These are phyloP conservation scores for Dicycla oo DNA, from an alignment of 2,888 invertebrate species.

Conservation along the genomic window DNA sequence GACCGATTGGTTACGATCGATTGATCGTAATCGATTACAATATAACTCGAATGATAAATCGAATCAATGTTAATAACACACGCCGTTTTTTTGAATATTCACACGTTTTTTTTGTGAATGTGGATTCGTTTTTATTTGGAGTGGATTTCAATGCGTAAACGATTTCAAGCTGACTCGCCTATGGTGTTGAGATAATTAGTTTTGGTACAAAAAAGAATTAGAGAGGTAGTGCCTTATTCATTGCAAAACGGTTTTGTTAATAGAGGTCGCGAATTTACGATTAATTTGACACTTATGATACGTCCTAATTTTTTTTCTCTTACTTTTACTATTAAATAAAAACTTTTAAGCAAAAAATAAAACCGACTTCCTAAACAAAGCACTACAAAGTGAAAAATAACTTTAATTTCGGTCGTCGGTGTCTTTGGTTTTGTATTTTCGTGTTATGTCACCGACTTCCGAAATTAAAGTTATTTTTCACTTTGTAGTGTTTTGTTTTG, in stretches of 20 bases:
- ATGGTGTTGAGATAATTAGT: conserved; percentile 12
- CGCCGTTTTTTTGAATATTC: conserved; percentile 52
- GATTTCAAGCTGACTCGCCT: conserved; percentile 10
- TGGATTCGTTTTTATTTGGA: conserved; percentile 31
- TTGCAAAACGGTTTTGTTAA: conserved; percentile 14
- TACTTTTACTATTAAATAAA: too few relatives aligned
- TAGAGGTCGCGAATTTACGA: conserved; percentile 9
- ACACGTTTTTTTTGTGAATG: conserved; percentile 55
- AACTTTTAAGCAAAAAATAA: too few relatives aligned
- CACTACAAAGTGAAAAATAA: too few relatives aligned
- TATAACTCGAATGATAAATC: conserved; percentile 67
- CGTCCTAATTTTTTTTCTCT: background rate
- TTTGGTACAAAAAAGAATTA: conserved; percentile 8
- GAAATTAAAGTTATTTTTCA: too few relatives aligned
- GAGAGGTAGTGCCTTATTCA: conserved; percentile 5
- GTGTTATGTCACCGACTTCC: too few relatives aligned
- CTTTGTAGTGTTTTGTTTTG: too few relatives aligned
- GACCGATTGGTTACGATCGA: conserved; percentile 69
- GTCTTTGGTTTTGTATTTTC: too few relatives aligned
- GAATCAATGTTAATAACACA: conserved; percentile 65
- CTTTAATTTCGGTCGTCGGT: too few relatives aligned
- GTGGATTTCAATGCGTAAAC: conserved; percentile 26
- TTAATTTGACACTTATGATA: conserved; percentile 9
- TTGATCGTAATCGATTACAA: conserved; percentile 68
- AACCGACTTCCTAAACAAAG: too few relatives aligned